These are phyloP conservation scores for Timandra comae DNA, from an alignment of 2,888 invertebrate species.

Conservation along the genomic window DNA sequence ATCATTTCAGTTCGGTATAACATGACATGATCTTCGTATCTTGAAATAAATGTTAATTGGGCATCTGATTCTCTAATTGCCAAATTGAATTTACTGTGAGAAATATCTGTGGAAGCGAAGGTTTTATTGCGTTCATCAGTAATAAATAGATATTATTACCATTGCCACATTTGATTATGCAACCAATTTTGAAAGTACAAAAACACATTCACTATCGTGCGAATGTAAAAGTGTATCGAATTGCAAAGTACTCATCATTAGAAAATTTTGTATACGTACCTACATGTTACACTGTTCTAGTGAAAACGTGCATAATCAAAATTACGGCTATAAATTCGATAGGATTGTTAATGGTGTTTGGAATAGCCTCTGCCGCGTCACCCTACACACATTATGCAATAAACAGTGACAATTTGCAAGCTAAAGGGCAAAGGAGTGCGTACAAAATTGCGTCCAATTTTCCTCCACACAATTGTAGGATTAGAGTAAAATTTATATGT, in stretches of 20 bases:
- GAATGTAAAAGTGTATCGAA: constrained; percentile 62
- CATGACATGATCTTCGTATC: constrained; percentile 18
- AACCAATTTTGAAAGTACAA: constrained; percentile 34
- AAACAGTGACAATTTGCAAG: constrained; percentile 57
- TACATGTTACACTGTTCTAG: constrained; percentile 27
- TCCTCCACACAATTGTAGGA: constrained; percentile 66
- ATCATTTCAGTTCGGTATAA: constrained; percentile 23
- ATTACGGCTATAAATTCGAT: constrained; percentile 26
- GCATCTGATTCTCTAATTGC: constrained; percentile 21
- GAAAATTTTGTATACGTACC: constrained; percentile 22
- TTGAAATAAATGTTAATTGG: constrained; percentile 20
- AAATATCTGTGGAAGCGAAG: too few relatives aligned
- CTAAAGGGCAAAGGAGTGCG: constrained; percentile 49
- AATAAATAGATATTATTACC: constrained; percentile 12
- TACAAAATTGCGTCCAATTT: constrained; percentile 65
- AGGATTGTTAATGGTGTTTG: constrained; percentile 22
- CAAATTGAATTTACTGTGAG: constrained; percentile 14
- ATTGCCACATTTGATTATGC: constrained; percentile 9
- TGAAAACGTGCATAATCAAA: constrained; percentile 29
- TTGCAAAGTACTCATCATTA: constrained; percentile 41
- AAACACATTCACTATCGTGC: constrained; percentile 37
- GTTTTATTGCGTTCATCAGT: constrained; percentile 12
- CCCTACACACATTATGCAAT: constrained; percentile 52
- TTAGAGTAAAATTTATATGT: constrained; percentile 70
- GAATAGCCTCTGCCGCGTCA: constrained; percentile 38